Percentiles rank a stretch among this genome's conserved stretches.
phyloP scores from a whole-genome alignment of 2,888 invertebrate species.

The Drosophila longiperda region DNA sequence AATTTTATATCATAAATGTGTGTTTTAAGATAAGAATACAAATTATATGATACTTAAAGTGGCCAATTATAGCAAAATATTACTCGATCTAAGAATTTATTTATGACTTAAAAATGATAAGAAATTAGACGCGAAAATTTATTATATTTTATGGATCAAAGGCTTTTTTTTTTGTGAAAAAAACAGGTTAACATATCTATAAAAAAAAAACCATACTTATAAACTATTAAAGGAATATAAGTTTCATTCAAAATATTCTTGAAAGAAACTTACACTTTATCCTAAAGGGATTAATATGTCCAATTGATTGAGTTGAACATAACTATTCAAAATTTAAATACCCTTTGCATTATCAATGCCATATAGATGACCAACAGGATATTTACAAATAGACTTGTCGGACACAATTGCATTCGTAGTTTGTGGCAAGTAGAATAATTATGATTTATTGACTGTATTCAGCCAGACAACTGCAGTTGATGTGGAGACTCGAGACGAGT shows the following conservation, averaged over 20 bases:
- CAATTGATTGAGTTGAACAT: neutral
- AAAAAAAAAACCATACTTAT: too few species aligned
- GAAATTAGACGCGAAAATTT: neutral
- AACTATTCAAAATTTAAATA: neutral
- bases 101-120: neutral
- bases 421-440: neutral
- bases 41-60: neutral
- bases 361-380: conserved; percentile 26
- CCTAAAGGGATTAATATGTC: neutral
- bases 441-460: conserved; percentile 17
- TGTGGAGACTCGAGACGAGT: neutral
- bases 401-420: conserved; percentile 22
- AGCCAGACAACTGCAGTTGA: conserved; percentile 1
- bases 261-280: neutral
- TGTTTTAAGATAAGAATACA: neutral
- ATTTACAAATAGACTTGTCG: neutral
- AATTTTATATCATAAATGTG: neutral
- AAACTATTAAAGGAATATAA: neutral
- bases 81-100: neutral
- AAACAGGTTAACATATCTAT: too few species aligned
- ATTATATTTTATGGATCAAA: too few species aligned
- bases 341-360: neutral
- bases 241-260: neutral
- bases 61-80: neutral
- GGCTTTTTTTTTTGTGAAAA: too few species aligned